Evolutionary conservation across 2,113 vertebrate species (phyloP).

Genomic region (Anthoscopus minutus): DNA sequence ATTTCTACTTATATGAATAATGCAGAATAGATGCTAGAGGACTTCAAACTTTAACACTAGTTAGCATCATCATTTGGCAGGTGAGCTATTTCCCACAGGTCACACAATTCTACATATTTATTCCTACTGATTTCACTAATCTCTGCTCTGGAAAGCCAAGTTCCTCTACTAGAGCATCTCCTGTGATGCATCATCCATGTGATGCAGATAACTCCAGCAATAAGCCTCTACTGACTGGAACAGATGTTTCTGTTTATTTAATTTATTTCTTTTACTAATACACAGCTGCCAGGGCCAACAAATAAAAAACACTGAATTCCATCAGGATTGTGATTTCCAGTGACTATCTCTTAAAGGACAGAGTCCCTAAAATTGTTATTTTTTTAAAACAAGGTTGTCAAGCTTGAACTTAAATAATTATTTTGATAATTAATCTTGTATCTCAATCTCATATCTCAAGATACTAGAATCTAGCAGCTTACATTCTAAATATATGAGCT

Average conservation of each 20-base stretch:
- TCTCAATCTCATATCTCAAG: background rate
- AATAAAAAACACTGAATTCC: background rate
- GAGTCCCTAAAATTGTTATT: background rate
- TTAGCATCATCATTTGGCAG: background rate
- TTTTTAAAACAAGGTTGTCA: background rate
- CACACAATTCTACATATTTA: slow-evolving; percentile 9
- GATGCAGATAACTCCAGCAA: background rate
- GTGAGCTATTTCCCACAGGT: background rate
- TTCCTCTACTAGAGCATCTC: background rate
- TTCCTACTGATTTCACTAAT: slow-evolving; percentile 30
- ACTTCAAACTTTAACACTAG: background rate
- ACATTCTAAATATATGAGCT: background rate
- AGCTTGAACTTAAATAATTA: background rate
- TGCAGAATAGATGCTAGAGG: background rate
- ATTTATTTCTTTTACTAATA: slow-evolving; percentile 55
- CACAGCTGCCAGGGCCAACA: slow-evolving; percentile 5
- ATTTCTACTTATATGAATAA: background rate
- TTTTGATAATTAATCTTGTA: too few relatives aligned
- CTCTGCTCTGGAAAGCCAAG: background rate
- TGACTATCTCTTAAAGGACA: background rate
- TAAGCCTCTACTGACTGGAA: slow-evolving; percentile 31
- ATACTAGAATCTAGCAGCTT: background rate
- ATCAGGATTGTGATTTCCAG: background rate
- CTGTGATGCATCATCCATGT: too few relatives aligned
- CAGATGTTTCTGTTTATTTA: slow-evolving; percentile 55